Conservation (phyloP, 2,888 invertebrate species). For the Mythimna ferrago region DNA sequence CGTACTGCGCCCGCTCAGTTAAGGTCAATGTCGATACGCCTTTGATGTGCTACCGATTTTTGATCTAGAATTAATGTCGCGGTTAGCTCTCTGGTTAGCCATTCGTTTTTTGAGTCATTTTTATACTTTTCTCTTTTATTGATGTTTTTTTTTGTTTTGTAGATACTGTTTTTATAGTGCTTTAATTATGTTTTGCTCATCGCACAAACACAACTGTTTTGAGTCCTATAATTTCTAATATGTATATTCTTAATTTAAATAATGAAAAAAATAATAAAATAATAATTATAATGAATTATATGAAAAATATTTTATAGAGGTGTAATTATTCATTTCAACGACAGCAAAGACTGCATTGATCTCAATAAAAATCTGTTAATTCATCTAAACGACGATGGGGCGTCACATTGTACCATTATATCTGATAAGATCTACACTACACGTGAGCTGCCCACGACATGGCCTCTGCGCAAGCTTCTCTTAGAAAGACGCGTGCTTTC, state of each 20-base stretch:
- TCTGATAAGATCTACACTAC: constrained; percentile 76
- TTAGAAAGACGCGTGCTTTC: constrained; percentile 61
- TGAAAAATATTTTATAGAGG: neutral
- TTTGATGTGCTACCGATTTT: constrained; percentile 86
- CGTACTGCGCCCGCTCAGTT: constrained; percentile 84
- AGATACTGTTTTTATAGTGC: neutral
- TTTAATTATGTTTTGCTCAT: neutral
- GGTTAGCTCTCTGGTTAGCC: constrained; percentile 41
- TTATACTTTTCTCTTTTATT: constrained; percentile 25
- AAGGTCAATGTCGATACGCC: constrained; percentile 88
- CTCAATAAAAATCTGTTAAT: constrained; percentile 67
- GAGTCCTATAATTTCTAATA: neutral
- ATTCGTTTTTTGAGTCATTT: constrained; percentile 40
- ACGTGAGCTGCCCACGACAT: constrained; percentile 72
- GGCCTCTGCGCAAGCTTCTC: constrained; percentile 51
- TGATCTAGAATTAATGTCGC: constrained; percentile 62
- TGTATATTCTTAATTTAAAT: too few relatives aligned
- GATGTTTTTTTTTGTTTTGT: neutral
- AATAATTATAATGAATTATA: too few relatives aligned
- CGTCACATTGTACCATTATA: constrained; percentile 80
- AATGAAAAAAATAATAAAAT: too few relatives aligned
- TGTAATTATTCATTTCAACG: neutral
- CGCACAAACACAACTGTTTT: neutral
- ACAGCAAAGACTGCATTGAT: neutral
- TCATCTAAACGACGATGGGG: constrained; percentile 69